Evolutionary conservation across 2,113 vertebrate species (phyloP).

Genomic region (Martes martes): DNA sequence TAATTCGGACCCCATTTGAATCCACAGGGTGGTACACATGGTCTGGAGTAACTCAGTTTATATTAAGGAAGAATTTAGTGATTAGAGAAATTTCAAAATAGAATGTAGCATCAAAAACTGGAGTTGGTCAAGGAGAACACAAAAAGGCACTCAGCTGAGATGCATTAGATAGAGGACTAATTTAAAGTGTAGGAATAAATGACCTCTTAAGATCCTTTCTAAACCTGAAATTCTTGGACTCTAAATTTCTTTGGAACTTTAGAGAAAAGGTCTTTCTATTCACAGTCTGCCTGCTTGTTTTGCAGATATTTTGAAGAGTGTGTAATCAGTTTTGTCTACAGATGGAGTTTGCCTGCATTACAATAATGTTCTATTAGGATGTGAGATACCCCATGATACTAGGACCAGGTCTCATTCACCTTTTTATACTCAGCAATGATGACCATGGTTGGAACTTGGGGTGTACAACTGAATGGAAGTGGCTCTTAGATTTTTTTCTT

Average conservation of each 20-base stretch:
- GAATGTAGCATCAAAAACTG: neutral
- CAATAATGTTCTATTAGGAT: neutral
- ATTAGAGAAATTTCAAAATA: neutral
- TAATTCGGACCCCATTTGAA: neutral
- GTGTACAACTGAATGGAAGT: neutral
- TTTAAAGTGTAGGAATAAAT: neutral
- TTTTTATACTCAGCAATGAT: neutral
- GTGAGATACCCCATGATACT: neutral
- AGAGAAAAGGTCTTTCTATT: neutral
- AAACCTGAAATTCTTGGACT: neutral
- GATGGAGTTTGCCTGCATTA: neutral
- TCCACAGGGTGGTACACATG: neutral
- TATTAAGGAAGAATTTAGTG: neutral
- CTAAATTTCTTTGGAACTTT: neutral
- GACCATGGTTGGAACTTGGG: neutral
- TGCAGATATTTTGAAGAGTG: neutral
- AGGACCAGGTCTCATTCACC: neutral
- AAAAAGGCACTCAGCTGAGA: neutral
- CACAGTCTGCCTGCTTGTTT: neutral
- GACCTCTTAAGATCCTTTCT: neutral
- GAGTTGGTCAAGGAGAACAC: neutral
- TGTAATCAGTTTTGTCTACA: neutral
- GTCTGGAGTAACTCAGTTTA: neutral
- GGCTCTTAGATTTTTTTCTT: neutral
- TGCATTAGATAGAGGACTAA: neutral